These are phyloP conservation scores for Gopherus evgoodei DNA, from an alignment of 2,113 vertebrate species.

Conservation along the genomic window DNA sequence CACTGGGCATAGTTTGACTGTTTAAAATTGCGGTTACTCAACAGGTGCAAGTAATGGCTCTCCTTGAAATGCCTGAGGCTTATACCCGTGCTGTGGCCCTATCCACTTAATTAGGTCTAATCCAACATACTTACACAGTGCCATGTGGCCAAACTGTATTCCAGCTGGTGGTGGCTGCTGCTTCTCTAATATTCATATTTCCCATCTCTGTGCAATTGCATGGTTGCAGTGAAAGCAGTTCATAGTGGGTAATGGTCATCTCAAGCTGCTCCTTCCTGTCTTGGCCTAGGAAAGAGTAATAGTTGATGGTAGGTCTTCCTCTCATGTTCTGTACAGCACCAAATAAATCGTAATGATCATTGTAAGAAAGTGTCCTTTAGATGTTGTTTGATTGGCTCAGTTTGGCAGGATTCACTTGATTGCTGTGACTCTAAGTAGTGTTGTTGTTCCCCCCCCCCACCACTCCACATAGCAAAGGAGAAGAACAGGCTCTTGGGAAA, in stretches of 20 bases:
- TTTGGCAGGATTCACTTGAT: neutral
- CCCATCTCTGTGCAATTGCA: neutral
- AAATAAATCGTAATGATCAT: neutral
- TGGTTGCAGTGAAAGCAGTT: neutral
- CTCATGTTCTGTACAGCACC: neutral
- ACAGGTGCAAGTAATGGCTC: constrained; percentile 60
- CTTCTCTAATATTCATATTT: neutral
- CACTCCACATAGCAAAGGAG: neutral
- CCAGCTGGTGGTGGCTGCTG: rapidly evolving
- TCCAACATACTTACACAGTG: constrained; percentile 34
- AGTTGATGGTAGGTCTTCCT: neutral
- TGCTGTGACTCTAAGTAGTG: neutral
- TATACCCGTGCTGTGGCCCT: constrained; percentile 27
- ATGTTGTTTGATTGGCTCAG: neutral
- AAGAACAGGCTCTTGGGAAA: neutral
- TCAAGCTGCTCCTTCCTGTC: neutral
- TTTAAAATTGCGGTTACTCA: constrained; percentile 46
- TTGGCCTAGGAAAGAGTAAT: neutral
- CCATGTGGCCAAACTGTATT: constrained; percentile 18
- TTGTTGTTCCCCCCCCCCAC: neutral
- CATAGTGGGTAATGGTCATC: neutral
- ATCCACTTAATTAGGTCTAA: constrained; percentile 8
- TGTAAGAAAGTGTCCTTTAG: neutral
- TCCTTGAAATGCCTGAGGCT: constrained; percentile 43
- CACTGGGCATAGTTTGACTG: constrained; percentile 15